Evolutionary conservation across 2,113 vertebrate species (phyloP), one percentile per base, ranked within the genome.

Genomic region (Syngnathoides biaculeatus): DNA sequence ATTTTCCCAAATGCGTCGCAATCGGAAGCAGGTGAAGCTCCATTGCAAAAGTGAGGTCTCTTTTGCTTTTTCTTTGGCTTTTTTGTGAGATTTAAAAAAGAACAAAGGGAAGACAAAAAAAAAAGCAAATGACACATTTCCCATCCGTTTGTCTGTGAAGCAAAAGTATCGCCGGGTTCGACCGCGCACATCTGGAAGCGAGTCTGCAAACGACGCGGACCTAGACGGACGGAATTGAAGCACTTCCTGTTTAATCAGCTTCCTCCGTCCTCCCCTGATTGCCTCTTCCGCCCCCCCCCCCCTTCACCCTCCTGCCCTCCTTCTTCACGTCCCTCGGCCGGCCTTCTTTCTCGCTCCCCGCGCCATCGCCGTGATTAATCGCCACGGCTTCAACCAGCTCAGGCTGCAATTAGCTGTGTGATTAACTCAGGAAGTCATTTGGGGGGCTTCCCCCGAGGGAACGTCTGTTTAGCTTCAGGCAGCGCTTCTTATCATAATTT

Each of bases 201-300:
- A 79, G 58, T 27, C 19, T 24, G 20, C 68, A 79, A 83, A 84
- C 85, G 84, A 52, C 65, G 50, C 0, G 68, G 81, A 87, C 81
- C 87, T 27, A 79, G 75, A 82, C 79, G 65, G 74, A 69, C 59
- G 67, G 79, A 86, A 87, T 86, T 84, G 78, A 82, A 79, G 74
- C 58, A 79, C 73, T 87, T 88, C 87, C 87, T 87, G 80, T 83
- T 81, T 82, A 87, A 89, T 87, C 82, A 84, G 77, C 77, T 84
- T 38, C 55, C 79, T 75, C 80, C 75, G 77, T 70, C 78, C 39
- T 77, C 68, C 64, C 81, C 82, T 64, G 62, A 81, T 82, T 82
- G 76, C 68, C 22, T 62, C 60, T 53, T 35, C 70, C 63, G 58
- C 64, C 73, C 61, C 77, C 65, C 57, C 20, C 59, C 57, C 15